Base-by-base conservation (phyloP, 2,113 vertebrate genomes). In the Loxodonta africana region DNA sequence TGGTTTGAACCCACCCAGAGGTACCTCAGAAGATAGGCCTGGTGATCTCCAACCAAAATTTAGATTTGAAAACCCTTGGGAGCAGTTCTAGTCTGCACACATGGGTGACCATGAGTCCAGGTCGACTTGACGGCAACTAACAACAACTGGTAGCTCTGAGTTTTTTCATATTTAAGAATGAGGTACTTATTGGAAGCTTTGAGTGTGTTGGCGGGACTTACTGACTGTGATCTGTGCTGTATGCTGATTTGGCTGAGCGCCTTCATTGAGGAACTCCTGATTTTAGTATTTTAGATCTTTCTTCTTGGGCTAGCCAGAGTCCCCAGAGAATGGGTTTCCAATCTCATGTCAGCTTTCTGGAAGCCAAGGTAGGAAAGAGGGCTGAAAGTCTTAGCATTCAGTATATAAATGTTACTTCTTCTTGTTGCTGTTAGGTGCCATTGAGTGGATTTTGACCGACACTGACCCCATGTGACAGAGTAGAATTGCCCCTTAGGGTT, bases 131-230 rank as follows among this genome's bases (percentile, higher is more conserved):
- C 37, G 18, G 6, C 71, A 18, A 73, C 15, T 37, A 73, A 71
- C n/a, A 73, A 73, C 33, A 6, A 62, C 60, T 23, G 60, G 21
- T 62, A 62, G 60, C 60, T 21, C 21, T 62, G 8, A 5, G 6
- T 37, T 67, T 91, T 14, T 85, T 88, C 8, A 6, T 65, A 48
- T 25, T 95, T 71, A 71, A 94, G 76, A 94, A 86, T 63, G 65
- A 95, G 26, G 9, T 20, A 53, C 44, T 60, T 76, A 25, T 21
- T 57, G 67, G n/a, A 81, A 89, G 14, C 62, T 82, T 33, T 78
- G 60, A 51, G 33, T 41, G 8, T 37, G 37, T 62, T 41, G 8
- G 28, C 10, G 12, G 26, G 6, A 2, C 9, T 44, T 51, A n/a
- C 2, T 33, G 46, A 74, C 69, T 46, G 21, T 65, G 62, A 63